A percentile compares a stretch with the other conserved stretches of the same genome.
Conservation (phyloP, 2,113 vertebrate species). For the Pionites leucogaster region DNA sequence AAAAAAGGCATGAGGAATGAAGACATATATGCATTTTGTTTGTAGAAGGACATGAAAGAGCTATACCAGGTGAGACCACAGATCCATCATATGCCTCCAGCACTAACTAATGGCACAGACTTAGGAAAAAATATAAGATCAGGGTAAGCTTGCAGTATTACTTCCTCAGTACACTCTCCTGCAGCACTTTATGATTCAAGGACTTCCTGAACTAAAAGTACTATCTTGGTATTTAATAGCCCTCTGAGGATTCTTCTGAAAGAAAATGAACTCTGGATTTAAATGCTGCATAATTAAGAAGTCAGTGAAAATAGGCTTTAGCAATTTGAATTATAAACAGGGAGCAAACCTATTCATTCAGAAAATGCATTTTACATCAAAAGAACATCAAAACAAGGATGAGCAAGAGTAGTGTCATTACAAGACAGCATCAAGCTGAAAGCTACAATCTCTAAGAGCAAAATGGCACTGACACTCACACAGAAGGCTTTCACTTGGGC, state of each 20-base stretch:
- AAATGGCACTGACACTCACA: constrained; percentile 27
- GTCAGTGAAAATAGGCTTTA: neutral
- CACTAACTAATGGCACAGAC: neutral
- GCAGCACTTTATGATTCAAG: neutral
- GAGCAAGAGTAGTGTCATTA: neutral
- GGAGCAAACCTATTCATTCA: neutral
- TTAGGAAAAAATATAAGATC: neutral
- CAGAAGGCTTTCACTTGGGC: neutral
- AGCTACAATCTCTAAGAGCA: constrained; percentile 18
- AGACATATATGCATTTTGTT: neutral
- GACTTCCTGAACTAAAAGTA: neutral
- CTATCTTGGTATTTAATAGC: neutral
- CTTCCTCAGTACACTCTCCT: neutral
- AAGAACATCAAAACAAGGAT: constrained; percentile 27
- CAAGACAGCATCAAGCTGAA: constrained; percentile 9
- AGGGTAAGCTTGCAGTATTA: neutral
- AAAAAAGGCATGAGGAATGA: neutral
- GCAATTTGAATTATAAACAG: constrained; percentile 28
- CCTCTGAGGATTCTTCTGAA: neutral
- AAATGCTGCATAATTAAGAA: constrained; percentile 11
- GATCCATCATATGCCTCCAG: accelerated
- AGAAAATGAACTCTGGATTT: constrained; percentile 16
- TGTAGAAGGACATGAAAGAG: neutral
- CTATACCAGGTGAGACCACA: neutral
- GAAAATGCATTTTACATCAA: constrained; percentile 13